Conservation (phyloP, 2,113 vertebrate genomes). For the Vireo altiloquus region DNA sequence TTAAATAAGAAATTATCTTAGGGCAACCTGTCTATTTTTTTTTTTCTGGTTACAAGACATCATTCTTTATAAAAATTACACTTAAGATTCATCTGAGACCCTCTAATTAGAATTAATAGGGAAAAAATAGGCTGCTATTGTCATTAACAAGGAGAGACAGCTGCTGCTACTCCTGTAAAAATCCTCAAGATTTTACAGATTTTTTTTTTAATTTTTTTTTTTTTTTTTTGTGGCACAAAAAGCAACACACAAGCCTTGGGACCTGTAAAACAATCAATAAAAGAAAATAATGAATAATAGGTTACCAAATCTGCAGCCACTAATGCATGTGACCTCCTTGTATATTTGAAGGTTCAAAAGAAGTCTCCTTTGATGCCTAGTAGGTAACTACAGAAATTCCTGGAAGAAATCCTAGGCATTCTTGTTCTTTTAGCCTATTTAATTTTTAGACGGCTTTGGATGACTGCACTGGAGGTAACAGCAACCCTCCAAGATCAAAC, state of each 20-base stretch:
- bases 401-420: slow-evolving; percentile 63
- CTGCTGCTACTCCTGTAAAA: background rate
- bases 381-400: slow-evolving; percentile 57
- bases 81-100: background rate
- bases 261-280: slow-evolving; percentile 52
- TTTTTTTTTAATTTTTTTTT: background rate
- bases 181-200: background rate
- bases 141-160: background rate
- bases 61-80: background rate
- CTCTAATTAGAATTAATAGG: background rate
- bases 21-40: background rate
- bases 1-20: background rate
- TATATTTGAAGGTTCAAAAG: slow-evolving; percentile 65
- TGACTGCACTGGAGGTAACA: slow-evolving; percentile 66
- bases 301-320: slow-evolving; percentile 37
- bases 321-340: slow-evolving; percentile 53
- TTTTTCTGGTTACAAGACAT: background rate
- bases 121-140: background rate
- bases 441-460: slow-evolving; percentile 64
- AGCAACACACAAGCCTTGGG: background rate
- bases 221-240: background rate
- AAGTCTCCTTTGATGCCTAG: slow-evolving; percentile 55
- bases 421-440: slow-evolving; percentile 68
- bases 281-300: slow-evolving; percentile 59
- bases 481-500: slow-evolving; percentile 68